These are phyloP conservation scores for Andrena hattorfiana DNA, from an alignment of 2,888 invertebrate genomes.

Conservation along the genomic window DNA sequence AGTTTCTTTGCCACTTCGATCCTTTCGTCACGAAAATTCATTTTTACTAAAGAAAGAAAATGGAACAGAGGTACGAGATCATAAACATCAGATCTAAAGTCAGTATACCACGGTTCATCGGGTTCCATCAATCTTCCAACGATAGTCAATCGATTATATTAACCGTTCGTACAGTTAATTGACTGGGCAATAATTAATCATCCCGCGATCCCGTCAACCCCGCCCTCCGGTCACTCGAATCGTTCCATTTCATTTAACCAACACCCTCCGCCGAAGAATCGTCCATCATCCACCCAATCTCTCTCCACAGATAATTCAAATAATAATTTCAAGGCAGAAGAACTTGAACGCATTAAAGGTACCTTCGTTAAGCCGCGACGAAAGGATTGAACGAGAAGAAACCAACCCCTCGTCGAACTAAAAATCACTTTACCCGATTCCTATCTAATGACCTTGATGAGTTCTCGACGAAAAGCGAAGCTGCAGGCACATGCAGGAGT, in stretches of 20 bases:
- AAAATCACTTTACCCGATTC: not conserved
- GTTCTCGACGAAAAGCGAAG: constrained; percentile 19
- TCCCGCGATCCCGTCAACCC: not conserved
- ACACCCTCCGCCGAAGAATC: not conserved
- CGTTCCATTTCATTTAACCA: not conserved
- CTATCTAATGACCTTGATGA: not conserved
- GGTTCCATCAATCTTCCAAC: not conserved
- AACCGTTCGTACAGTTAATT: not conserved
- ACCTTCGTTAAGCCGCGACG: not conserved
- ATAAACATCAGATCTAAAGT: no score
- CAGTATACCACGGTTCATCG: not conserved
- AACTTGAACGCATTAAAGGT: not conserved
- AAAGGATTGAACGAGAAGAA: constrained; percentile 8
- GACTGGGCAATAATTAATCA: not conserved
- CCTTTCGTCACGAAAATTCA: not conserved
- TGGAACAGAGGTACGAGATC: not conserved
- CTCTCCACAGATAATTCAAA: not conserved
- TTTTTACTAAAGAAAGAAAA: not conserved
- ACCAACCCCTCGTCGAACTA: not conserved
- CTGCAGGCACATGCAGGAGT: constrained; percentile 45
- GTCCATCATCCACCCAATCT: not conserved
- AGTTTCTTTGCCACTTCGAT: not conserved
- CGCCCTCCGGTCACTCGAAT: not conserved
- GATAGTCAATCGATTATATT: not conserved
- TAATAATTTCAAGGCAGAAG: not conserved